Evolutionary conservation across 2,888 invertebrate species (phyloP).

Genomic region (Spodoptera picta): DNA sequence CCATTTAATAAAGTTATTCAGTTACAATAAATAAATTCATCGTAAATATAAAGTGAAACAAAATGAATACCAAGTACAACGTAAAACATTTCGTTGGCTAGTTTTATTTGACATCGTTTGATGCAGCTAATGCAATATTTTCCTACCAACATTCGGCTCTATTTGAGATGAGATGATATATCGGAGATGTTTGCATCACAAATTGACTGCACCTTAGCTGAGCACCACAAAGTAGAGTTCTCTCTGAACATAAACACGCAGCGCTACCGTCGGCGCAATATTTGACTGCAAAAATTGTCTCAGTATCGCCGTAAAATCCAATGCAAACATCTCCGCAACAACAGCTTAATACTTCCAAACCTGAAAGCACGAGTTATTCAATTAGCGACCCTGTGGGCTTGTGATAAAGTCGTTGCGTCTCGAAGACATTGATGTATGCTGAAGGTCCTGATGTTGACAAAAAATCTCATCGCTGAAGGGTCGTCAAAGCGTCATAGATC

Average conservation of each 20-base stretch:
- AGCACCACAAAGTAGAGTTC: slow-evolving; percentile 28
- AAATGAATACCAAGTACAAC: neutral
- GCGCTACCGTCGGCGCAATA: slow-evolving; percentile 54
- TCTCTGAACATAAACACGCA: slow-evolving; percentile 52
- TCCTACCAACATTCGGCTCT: slow-evolving; percentile 5
- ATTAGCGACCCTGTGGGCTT: slow-evolving; percentile 32
- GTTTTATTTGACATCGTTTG: slow-evolving; percentile 20
- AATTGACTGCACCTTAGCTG: slow-evolving; percentile 50
- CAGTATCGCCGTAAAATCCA: slow-evolving; percentile 68
- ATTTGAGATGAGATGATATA: too few species aligned
- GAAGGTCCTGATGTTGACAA: slow-evolving; percentile 53
- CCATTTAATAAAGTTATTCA: too few species aligned
- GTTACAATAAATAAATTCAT: neutral
- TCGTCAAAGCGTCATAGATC: slow-evolving; percentile 60
- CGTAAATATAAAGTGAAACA: neutral
- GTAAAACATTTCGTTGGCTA: neutral
- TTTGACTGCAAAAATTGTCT: slow-evolving; percentile 69
- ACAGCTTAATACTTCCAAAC: slow-evolving; percentile 29
- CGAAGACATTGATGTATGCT: slow-evolving; percentile 10
- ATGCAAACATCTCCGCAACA: slow-evolving; percentile 66
- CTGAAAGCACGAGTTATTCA: slow-evolving; percentile 16
- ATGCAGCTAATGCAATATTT: slow-evolving; percentile 29
- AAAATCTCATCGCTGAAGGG: slow-evolving; percentile 67
- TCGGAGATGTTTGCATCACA: slow-evolving; percentile 45
- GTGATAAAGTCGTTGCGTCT: slow-evolving; percentile 23